Conservation (phyloP, 2,888 invertebrate species). For the Bhutanitis thaidina region DNA sequence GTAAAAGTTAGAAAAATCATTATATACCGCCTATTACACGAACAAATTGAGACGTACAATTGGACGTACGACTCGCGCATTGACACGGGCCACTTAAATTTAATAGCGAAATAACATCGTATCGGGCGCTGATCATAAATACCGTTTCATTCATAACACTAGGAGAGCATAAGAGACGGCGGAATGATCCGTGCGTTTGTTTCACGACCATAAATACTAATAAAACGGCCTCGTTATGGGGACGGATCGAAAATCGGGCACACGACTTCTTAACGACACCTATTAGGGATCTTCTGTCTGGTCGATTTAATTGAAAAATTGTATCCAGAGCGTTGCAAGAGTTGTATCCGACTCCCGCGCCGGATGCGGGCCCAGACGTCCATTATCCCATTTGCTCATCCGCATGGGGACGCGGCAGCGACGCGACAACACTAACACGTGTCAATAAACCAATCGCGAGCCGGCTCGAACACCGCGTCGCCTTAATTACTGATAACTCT, state of each 20-base stretch:
- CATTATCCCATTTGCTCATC: constrained; percentile 79
- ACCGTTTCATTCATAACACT: constrained; percentile 68
- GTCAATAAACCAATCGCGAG: constrained; percentile 65
- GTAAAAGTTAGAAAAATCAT: constrained; percentile 74
- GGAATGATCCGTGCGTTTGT: constrained; percentile 60
- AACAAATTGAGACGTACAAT: constrained; percentile 42
- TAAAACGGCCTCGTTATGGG: constrained; percentile 75
- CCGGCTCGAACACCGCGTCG: constrained; percentile 25
- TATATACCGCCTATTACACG: constrained; percentile 50
- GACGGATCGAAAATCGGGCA: constrained; percentile 78
- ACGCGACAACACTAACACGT: constrained; percentile 43
- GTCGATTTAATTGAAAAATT: constrained; percentile 79
- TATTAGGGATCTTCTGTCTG: constrained; percentile 79
- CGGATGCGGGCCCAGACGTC: constrained; percentile 80
- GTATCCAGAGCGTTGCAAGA: constrained; percentile 76
- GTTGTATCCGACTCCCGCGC: constrained; percentile 74
- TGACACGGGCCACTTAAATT: constrained; percentile 40
- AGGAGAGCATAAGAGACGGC: constrained; percentile 41
- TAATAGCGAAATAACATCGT: constrained; percentile 48
- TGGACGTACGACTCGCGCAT: constrained; percentile 24
- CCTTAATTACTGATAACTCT: constrained; percentile 43
- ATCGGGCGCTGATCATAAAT: constrained; percentile 70
- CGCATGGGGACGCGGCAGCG: constrained; percentile 64
- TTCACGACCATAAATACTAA: constrained; percentile 74
- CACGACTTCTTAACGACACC: constrained; percentile 79